These are phyloP conservation scores for Drosophila sulfurigaster DNA, from an alignment of 1,140 invertebrate genomes.

Conservation along the genomic window DNA sequence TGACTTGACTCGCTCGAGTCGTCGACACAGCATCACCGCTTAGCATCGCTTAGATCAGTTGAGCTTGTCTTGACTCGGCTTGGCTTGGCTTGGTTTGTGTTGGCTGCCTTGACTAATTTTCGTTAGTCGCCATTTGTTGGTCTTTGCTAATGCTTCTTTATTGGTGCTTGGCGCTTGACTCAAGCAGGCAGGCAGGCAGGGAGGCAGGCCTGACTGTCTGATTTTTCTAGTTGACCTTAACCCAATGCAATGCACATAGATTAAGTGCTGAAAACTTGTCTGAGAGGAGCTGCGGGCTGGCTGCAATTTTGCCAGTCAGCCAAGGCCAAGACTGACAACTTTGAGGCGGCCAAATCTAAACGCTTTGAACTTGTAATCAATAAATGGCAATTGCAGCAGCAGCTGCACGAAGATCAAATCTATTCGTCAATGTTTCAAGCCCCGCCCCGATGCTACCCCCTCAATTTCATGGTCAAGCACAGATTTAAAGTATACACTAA, in stretches of 20 bases:
- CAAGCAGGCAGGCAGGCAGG: too few species aligned
- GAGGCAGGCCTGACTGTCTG: constrained; percentile 40
- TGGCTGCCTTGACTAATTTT: constrained; percentile 53
- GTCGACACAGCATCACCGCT: not conserved
- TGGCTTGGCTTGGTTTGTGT: constrained; percentile 3
- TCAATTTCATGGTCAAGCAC: constrained; percentile 58
- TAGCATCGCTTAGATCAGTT: constrained; percentile 5
- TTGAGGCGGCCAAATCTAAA: constrained; percentile 79
- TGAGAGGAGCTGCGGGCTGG: constrained; percentile 68
- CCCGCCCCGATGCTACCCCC: not conserved
- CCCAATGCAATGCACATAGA: constrained; percentile 81
- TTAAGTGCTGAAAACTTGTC: constrained; percentile 80
- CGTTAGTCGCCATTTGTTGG: constrained; percentile 53
- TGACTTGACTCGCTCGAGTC: not conserved
- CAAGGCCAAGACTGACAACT: constrained; percentile 78
- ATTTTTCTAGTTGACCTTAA: constrained; percentile 84
- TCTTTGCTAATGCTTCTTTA: constrained; percentile 59
- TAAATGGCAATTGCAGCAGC: constrained; percentile 64
- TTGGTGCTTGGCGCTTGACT: constrained; percentile 36
- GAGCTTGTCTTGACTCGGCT: not conserved
- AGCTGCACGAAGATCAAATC: constrained; percentile 60
- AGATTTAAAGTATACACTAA: constrained; percentile 17
- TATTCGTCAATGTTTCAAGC: not conserved
- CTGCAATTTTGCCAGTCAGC: constrained; percentile 76
- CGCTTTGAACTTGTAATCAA: constrained; percentile 82